Evolutionary conservation across 2,797 vertebrate species (phyloP).

Genomic region (Pangasius djambal): DNA sequence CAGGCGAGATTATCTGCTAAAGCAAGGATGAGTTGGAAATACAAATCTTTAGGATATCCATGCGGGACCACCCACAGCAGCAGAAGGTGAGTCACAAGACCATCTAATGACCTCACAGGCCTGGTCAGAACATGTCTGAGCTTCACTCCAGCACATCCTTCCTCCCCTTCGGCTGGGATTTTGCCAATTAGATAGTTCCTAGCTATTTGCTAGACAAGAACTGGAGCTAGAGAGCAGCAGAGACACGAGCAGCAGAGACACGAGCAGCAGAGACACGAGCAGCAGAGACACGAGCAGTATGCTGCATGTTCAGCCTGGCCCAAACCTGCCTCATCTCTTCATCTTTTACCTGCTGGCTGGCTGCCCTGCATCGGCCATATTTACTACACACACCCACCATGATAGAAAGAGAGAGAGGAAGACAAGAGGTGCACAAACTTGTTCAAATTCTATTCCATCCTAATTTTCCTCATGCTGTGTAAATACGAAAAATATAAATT

Average conservation of each 20-base stretch:
- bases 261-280: no score
- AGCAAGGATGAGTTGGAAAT: background rate
- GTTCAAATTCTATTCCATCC: background rate
- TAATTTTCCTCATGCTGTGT: background rate
- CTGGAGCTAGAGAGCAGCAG: slow-evolving; percentile 58
- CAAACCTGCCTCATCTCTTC: slow-evolving; percentile 68
- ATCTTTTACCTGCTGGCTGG: slow-evolving; percentile 39
- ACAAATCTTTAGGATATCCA: background rate
- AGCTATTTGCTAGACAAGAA: background rate
- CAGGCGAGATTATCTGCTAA: background rate
- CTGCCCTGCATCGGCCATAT: slow-evolving; percentile 13
- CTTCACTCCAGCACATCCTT: background rate
- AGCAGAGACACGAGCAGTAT: background rate
- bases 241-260: background rate
- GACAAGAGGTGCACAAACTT: background rate
- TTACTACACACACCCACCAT: background rate
- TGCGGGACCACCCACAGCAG: background rate
- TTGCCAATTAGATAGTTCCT: background rate
- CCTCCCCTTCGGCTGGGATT: background rate
- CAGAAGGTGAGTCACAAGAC: background rate
- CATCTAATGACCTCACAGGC: background rate
- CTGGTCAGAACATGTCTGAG: background rate
- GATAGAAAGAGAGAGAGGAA: background rate
- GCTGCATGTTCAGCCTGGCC: slow-evolving; percentile 73
- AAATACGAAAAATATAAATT: background rate